Conservation (phyloP, 37 sponge, comb jelly and placozoan genomes). For the Aplysina aerophoba region DNA sequence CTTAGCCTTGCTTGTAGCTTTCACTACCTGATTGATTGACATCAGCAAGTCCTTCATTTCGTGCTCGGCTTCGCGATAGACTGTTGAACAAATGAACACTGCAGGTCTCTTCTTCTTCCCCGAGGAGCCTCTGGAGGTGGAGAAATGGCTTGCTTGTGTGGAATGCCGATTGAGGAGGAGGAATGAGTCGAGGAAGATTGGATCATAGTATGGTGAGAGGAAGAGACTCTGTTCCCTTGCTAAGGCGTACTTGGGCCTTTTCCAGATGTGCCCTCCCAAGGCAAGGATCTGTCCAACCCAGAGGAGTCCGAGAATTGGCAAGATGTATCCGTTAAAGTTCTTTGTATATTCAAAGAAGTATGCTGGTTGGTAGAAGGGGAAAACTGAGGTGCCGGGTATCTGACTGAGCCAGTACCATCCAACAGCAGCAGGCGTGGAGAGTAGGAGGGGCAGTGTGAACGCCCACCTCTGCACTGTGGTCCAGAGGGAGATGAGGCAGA, state of each 20-base stretch:
- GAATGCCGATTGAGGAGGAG: constrained; percentile 65
- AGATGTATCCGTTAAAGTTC: background rate
- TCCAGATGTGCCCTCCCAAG: constrained; percentile 49
- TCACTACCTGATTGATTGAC: constrained; percentile 71
- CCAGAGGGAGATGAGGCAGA: constrained; percentile 47
- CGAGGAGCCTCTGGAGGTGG: background rate
- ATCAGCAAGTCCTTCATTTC: constrained; percentile 82
- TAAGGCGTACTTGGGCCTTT: constrained; percentile 51
- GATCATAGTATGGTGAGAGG: constrained; percentile 72
- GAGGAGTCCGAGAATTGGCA: constrained; percentile 20
- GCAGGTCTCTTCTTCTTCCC: background rate
- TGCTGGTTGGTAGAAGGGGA: constrained; percentile 2
- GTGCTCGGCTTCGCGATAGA: constrained; percentile 72
- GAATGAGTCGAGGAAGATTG: constrained; percentile 73
- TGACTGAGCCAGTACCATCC: constrained; percentile 25
- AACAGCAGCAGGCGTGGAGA: constrained; percentile 57
- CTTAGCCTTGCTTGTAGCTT: constrained; percentile 19
- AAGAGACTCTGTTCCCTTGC: constrained; percentile 78
- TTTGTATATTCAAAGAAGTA: background rate
- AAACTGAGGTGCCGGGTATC: background rate
- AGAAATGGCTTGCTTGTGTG: constrained; percentile 15
- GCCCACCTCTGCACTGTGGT: constrained; percentile 46
- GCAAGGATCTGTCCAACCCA: constrained; percentile 66
- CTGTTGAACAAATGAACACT: constrained; percentile 88
- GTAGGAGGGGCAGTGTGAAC: constrained; percentile 54